Conservation (phyloP, 2,888 invertebrate species). For the Petrophora chlorosata region DNA sequence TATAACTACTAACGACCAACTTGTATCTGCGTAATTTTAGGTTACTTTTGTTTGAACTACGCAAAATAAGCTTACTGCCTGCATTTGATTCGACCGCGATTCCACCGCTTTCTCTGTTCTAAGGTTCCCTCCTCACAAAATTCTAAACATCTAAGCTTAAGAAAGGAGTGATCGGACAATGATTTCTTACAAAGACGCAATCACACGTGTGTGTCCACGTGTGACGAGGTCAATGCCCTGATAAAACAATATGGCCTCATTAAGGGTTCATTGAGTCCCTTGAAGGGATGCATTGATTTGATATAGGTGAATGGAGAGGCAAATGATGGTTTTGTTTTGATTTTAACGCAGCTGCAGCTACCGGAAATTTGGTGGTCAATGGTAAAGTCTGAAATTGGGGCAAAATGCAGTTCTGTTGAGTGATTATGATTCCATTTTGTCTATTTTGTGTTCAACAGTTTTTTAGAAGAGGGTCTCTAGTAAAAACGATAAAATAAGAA, state of each 20-base stretch:
- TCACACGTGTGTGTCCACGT: constrained; percentile 72
- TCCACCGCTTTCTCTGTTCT: constrained; percentile 41
- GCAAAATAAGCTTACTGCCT: no score
- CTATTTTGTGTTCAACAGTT: not conserved
- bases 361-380: constrained; percentile 47
- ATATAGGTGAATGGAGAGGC: constrained; percentile 22
- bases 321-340: constrained; percentile 55
- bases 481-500: no score
- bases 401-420: not conserved
- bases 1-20: no score
- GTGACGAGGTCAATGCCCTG: constrained; percentile 64
- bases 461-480: no score
- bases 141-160: constrained; percentile 61
- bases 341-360: constrained; percentile 62
- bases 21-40: no score
- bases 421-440: not conserved
- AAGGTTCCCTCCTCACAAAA: constrained; percentile 65
- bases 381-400: constrained; percentile 23
- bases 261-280: constrained; percentile 34
- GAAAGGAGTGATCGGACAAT: constrained; percentile 63
- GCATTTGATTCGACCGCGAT: no score
- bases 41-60: no score
- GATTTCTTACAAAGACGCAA: constrained; percentile 60
- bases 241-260: constrained; percentile 58
- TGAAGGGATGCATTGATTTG: constrained; percentile 37